Conservation (phyloP, 2,797 vertebrate genomes). For the Podarcis siculus region DNA sequence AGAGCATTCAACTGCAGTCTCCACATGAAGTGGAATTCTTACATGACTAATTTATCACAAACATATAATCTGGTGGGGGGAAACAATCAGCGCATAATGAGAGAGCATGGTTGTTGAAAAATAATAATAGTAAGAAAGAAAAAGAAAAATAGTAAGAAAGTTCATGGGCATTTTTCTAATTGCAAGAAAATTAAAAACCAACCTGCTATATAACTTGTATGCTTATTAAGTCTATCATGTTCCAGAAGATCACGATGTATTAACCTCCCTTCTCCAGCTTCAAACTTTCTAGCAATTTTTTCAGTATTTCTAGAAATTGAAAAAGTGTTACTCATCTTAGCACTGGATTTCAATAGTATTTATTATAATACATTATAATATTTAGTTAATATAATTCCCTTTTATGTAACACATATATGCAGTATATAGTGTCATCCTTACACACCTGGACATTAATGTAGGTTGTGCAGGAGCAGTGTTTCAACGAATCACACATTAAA, state of each 20-base stretch:
- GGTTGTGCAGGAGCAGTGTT: background rate
- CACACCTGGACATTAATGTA: background rate
- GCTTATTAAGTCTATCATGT: conserved; percentile 4
- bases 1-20: background rate
- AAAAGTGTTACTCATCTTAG: background rate
- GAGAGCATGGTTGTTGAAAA: background rate
- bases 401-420: background rate
- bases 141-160: conserved; percentile 2
- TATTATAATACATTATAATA: background rate
- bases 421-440: background rate
- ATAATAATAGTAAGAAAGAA: background rate
- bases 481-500: background rate
- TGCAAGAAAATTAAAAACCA: conserved; percentile 15
- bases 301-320: conserved; percentile 22
- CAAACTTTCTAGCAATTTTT: conserved; percentile 33
- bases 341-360: background rate
- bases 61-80: background rate
- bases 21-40: background rate
- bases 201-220: conserved; percentile 20
- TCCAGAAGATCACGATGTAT: conserved; percentile 26
- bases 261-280: conserved; percentile 3
- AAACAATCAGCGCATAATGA: background rate
- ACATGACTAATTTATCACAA: background rate
- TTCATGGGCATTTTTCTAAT: background rate
- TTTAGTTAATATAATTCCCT: background rate